These are phyloP conservation scores for Corydoras maculifer DNA, from an alignment of 2,113 vertebrate species.

Conservation along the genomic window DNA sequence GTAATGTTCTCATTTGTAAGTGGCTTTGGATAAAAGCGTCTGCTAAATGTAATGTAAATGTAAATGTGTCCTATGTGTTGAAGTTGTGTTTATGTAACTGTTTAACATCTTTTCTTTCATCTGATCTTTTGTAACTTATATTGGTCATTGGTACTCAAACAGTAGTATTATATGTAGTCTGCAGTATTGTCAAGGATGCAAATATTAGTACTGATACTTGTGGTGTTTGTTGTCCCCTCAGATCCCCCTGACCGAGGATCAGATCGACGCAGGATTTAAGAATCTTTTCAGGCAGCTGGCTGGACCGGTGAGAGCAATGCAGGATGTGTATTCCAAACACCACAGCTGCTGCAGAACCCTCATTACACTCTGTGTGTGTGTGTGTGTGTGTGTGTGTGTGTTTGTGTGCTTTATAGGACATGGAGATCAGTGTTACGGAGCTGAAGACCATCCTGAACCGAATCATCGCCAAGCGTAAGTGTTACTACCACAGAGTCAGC, in stretches of 20 bases:
- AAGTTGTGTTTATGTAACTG: no score
- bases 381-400: neutral
- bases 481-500: neutral
- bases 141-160: no score
- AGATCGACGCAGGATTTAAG: conserved; percentile 84
- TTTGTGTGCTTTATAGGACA: conserved; percentile 65
- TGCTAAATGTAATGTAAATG: no score
- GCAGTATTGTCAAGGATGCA: no score
- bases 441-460: conserved; percentile 84
- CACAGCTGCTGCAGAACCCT: neutral
- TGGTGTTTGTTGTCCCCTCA: conserved; percentile 37
- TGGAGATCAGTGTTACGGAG: conserved; percentile 83
- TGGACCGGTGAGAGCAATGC: conserved; percentile 63
- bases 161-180: no score
- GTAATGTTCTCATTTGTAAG: no score
- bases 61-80: neutral
- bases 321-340: neutral
- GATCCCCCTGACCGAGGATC: conserved; percentile 68
- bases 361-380: no score
- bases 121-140: no score
- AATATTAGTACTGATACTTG: no score
- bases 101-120: no score
- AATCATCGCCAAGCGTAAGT: conserved; percentile 86
- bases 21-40: no score
- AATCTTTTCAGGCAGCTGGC: conserved; percentile 82